Evolutionary conservation across 1,140 invertebrate genomes (phyloP), one percentile per base, ranked within the genome.

Genomic region (Philaenus spumarius): DNA sequence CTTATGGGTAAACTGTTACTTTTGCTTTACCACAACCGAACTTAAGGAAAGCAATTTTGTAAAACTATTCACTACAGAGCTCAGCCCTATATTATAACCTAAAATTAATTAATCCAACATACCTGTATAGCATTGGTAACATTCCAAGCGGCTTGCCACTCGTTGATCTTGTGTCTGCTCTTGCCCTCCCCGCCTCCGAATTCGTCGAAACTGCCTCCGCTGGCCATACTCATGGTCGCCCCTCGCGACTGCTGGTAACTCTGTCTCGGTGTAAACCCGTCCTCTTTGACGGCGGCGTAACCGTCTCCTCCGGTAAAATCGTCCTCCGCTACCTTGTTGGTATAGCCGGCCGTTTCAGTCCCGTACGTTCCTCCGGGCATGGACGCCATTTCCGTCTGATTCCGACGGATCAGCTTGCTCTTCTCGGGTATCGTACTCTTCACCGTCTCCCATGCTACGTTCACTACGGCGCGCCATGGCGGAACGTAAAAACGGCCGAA

Each of bases 71-170:
- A n/a, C n/a, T n/a, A n/a, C n/a, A n/a, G n/a, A n/a, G n/a, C n/a
- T n/a, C n/a, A n/a, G n/a, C n/a, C n/a, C n/a, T n/a, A n/a, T n/a
- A n/a, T n/a, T n/a, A n/a, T n/a, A n/a, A n/a, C n/a, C n/a, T n/a
- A n/a, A n/a, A n/a, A n/a, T n/a, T n/a, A n/a, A n/a, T n/a, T n/a
- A n/a, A n/a, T n/a, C n/a, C n/a, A n/a, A 45, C 40, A 64, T 76
- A 95, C 93, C 83, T 98, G 95, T 68, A 99, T 99, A 58, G 97
- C 97, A 73, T 99, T 99, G 42, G 97, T 99, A 15, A 99, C 95
- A 70, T 99, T 99, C 95, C 96, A 99, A 2, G 93, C 97, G 0
- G 97, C 97, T 77, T 99, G 96, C 83, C 93, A 97, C 73, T 97
- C 95, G 62, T 95, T 91, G 68, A 99, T 99, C 74, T 93, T 92